Base-by-base conservation (phyloP, 2,113 vertebrate genomes). In the Garra rufa region DNA sequence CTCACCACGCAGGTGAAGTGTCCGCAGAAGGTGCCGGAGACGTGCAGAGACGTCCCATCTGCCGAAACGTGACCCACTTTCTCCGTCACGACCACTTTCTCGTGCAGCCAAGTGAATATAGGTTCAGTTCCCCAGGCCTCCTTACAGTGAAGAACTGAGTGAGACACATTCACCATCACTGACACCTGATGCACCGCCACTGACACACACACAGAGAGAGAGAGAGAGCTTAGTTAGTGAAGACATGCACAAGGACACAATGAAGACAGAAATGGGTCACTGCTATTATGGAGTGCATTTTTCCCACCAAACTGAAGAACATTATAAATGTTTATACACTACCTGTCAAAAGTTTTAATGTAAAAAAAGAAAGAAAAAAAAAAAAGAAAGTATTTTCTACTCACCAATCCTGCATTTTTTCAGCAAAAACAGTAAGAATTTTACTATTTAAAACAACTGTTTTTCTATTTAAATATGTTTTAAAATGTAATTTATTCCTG, bases 51-150 rank as follows among this genome's bases (percentile, higher is more conserved):
- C 0, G 83, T 86, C 21, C 94, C 92, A n/a, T 94, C 92, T 0
- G 73, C 38, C 17, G 93, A 94, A 63, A 93, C 85, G 0, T 0
- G 86, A 0, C 94, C 94, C 88, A 93, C 88, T 0, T 67, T 61
- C 6, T 85, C 30, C 0, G 87, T 90, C 81, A 95, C 43, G 70
- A 85, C 57, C 0, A 3, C 89, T 6, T 88, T 67, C 83, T 95
- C 93, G 2, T 95, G 85, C 24, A 95, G 86, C 94, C 94, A 94
- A 85, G 80, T 91, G 92, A 93, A 95, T 41, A 17, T 80, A 3
- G 93, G 94, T 0, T 94, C 92, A 0, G 94, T 94, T 9, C 94
- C 94, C 92, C 94, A 95, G 52, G 94, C 90, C 88, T 95, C 93
- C 21, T 81, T 87, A 46, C 94, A 95, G 28, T 91, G 86, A 82